phyloP scores from a whole-genome alignment of 64 coral and sea anemone species.

The Montipora foliosa region DNA sequence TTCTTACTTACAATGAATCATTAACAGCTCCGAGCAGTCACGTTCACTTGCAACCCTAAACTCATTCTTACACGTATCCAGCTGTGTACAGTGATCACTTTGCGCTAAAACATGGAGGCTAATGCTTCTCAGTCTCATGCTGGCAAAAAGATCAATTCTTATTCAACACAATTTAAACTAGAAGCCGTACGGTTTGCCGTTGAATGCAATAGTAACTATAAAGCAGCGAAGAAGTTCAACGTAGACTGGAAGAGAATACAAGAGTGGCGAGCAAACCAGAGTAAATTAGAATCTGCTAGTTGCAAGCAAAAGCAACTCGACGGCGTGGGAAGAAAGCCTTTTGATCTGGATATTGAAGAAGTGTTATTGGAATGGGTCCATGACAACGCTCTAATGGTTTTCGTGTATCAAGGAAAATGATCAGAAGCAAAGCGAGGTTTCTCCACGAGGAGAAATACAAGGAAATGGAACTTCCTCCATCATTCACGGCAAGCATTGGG shows the following conservation, averaged over 20 bases:
- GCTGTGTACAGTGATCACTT: constrained; percentile 72
- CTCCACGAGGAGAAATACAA: constrained; percentile 72
- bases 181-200: constrained; percentile 66
- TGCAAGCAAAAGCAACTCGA: constrained; percentile 45
- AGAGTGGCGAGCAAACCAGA: constrained; percentile 67
- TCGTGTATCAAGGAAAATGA: constrained; percentile 85
- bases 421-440: constrained; percentile 78
- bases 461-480: constrained; percentile 77
- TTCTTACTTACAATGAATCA: constrained; percentile 61
- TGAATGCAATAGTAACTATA: constrained; percentile 63
- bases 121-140: constrained; percentile 73
- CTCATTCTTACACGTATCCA: constrained; percentile 71
- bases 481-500: constrained; percentile 74
- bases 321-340: constrained; percentile 17
- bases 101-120: constrained; percentile 66
- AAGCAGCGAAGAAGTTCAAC: constrained; percentile 24
- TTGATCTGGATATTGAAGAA: background rate
- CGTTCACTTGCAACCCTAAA: background rate
- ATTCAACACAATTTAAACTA: constrained; percentile 75
- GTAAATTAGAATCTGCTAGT: constrained; percentile 73
- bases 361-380: too few relatives aligned
- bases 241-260: too few relatives aligned
- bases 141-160: constrained; percentile 66
- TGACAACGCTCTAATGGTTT: constrained; percentile 53
- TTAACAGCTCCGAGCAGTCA: constrained; percentile 63